Conservation (phyloP, 2,113 vertebrate genomes). For the Microcebus jonahi region DNA sequence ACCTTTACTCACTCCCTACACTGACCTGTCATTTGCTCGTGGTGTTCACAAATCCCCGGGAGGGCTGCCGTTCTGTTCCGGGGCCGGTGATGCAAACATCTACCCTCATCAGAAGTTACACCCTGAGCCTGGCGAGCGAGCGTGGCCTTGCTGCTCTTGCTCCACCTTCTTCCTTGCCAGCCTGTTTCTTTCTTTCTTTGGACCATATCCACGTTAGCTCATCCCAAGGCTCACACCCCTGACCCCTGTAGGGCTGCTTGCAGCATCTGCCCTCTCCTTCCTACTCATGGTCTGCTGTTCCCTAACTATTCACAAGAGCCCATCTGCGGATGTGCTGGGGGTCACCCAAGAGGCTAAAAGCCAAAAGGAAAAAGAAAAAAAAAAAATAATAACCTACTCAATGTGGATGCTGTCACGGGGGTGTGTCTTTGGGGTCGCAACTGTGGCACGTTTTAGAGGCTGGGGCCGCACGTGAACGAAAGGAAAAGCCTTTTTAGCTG, state of each 20-base stretch:
- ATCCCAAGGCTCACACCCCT: accelerated
- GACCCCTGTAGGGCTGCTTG: accelerated
- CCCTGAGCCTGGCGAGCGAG: neutral
- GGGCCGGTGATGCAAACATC: neutral
- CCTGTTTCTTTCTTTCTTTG: neutral
- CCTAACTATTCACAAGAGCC: neutral
- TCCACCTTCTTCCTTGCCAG: neutral
- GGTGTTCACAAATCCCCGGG: neutral
- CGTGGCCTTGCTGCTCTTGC: no score
- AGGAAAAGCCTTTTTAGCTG: neutral
- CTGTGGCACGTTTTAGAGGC: neutral
- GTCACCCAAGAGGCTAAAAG: neutral
- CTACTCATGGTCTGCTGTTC: accelerated
- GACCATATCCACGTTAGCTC: neutral
- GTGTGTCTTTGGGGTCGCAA: neutral
- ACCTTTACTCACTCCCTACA: neutral
- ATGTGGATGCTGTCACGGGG: neutral
- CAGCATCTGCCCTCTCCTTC: neutral
- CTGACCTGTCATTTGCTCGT: accelerated
- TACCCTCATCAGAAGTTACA: neutral
- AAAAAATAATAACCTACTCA: neutral
- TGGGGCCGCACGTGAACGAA: neutral
- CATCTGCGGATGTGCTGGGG: neutral
- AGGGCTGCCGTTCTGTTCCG: neutral
- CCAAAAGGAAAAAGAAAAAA: neutral